A percentile compares a stretch with the other conserved stretches of the same genome.
Evolutionary conservation across 2,888 invertebrate species (phyloP).

Genomic region (Ectemnius continuus): DNA sequence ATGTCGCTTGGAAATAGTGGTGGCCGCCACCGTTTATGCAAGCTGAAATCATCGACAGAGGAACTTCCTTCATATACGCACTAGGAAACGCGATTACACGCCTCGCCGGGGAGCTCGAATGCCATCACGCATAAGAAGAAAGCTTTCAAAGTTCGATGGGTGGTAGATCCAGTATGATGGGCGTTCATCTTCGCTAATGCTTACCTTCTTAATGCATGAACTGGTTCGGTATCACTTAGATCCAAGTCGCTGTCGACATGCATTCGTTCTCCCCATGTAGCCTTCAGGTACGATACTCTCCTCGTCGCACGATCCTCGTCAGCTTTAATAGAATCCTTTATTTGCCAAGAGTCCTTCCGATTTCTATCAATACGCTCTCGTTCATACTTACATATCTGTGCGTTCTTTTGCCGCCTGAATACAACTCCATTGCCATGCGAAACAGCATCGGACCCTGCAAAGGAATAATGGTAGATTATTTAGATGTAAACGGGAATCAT

Average conservation of each 20-base stretch:
- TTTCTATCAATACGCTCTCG: background rate
- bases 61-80: constrained; percentile 36
- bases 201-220: constrained; percentile 84
- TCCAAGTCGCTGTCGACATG: constrained; percentile 86
- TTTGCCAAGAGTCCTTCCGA: background rate
- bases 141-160: background rate
- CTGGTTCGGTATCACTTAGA: constrained; percentile 81
- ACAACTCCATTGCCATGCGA: constrained; percentile 70
- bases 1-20: constrained; percentile 89
- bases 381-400: constrained; percentile 66
- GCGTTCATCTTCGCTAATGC: constrained; percentile 31
- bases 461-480: constrained; percentile 10
- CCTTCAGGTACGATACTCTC: constrained; percentile 95
- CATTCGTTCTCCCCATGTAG: constrained; percentile 90
- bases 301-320: constrained; percentile 93
- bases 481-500: too few relatives aligned
- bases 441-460: constrained; percentile 63
- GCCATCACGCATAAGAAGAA: background rate
- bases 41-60: constrained; percentile 79
- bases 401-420: constrained; percentile 73
- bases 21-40: constrained; percentile 91
- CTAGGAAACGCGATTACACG: constrained; percentile 12
- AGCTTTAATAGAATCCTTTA: constrained; percentile 74
- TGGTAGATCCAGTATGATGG: background rate
- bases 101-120: background rate